phyloP scores from a whole-genome alignment of 2,888 invertebrate genomes.

The Phalangium opilio region DNA sequence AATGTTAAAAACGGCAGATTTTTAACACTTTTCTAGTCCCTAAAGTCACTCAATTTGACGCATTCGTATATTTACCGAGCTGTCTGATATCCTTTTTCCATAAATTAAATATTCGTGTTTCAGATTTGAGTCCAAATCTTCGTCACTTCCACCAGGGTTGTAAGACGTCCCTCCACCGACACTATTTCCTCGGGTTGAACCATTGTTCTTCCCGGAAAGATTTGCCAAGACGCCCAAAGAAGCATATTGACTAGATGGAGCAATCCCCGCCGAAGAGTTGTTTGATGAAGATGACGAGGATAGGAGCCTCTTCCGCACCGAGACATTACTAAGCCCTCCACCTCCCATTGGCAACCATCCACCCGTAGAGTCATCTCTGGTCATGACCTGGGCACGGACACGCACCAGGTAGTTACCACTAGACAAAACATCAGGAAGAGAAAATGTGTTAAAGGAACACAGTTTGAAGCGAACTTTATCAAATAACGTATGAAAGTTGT shows the following conservation, averaged over 20 bases:
- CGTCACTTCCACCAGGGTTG: not conserved
- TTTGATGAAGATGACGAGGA: not conserved
- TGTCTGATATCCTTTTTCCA: not conserved
- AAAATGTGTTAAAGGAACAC: too few species aligned
- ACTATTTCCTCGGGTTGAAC: too few species aligned
- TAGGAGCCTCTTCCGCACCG: constrained; percentile 26
- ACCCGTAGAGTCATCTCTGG: constrained; percentile 88
- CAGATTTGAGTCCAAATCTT: not conserved
- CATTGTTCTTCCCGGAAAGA: too few species aligned
- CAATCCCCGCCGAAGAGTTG: too few species aligned
- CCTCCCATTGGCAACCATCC: constrained; percentile 90
- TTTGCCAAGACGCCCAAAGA: too few species aligned
- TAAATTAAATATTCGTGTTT: constrained; percentile 1
- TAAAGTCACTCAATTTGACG: not conserved
- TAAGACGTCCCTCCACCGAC: too few species aligned
- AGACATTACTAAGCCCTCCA: constrained; percentile 85
- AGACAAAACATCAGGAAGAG: constrained; percentile 2
- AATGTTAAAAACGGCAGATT: not conserved
- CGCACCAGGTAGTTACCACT: constrained; percentile 17
- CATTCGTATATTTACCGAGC: not conserved
- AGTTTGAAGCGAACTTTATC: too few species aligned
- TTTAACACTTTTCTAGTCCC: not conserved
- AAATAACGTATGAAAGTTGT: too few species aligned
- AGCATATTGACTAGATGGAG: too few species aligned
- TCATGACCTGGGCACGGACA: constrained; percentile 97